phyloP scores from a whole-genome alignment of 2,888 invertebrate species.

The Colletes collaris region DNA sequence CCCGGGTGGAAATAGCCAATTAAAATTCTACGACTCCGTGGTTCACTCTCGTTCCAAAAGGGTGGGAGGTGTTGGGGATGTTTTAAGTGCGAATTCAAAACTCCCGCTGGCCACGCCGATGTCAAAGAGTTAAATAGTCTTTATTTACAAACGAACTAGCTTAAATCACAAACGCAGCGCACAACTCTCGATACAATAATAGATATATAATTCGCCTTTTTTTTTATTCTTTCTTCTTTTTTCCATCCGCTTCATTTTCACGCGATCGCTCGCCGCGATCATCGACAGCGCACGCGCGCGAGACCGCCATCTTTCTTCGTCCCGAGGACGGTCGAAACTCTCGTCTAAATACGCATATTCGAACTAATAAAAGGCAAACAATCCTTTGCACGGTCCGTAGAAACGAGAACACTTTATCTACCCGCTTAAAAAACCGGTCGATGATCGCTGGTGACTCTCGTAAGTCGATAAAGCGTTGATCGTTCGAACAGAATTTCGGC shows the following conservation, averaged over 20 bases:
- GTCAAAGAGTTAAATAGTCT: slow-evolving; percentile 82
- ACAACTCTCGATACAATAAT: slow-evolving; percentile 79
- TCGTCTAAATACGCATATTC: no score
- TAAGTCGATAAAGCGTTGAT: no score
- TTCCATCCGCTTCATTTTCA: slow-evolving; percentile 31
- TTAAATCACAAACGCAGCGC: slow-evolving; percentile 80
- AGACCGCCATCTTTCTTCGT: no score
- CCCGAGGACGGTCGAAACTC: no score
- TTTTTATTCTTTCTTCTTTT: slow-evolving; percentile 43
- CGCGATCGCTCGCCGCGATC: slow-evolving; percentile 56
- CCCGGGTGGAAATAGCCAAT: slow-evolving; percentile 17
- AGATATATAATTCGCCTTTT: slow-evolving; percentile 70
- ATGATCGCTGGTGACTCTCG: no score
- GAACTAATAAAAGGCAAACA: no score
- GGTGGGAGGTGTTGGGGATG: background rate
- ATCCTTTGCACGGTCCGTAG: no score
- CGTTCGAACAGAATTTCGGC: no score
- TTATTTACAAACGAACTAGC: slow-evolving; percentile 83
- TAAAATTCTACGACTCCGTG: slow-evolving; percentile 15
- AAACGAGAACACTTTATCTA: no score
- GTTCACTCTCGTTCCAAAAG: background rate
- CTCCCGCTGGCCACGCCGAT: slow-evolving; percentile 10
- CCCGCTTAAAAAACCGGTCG: no score
- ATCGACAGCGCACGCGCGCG: slow-evolving; percentile 45
- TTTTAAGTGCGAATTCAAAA: background rate